Conservation (phyloP, 2,113 vertebrate species). For the Capricornis sumatraensis region DNA sequence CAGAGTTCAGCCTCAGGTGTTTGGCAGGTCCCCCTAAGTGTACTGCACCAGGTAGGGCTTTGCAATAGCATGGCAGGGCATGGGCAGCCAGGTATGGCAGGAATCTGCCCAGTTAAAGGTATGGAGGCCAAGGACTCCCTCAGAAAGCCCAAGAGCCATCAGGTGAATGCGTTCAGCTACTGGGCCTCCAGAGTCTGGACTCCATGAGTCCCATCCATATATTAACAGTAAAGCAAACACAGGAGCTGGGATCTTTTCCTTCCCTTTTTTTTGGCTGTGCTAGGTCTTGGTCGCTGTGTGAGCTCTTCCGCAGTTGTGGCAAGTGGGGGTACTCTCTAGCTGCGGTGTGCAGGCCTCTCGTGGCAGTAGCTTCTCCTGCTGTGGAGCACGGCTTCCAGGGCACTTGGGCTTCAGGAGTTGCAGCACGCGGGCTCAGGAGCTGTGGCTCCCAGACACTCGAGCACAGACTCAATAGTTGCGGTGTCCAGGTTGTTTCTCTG, state of each 20-base stretch:
- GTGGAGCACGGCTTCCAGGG: background rate
- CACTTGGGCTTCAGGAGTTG: background rate
- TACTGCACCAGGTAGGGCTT: background rate
- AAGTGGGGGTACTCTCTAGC: background rate
- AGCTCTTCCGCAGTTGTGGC: background rate
- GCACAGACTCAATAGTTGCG: background rate
- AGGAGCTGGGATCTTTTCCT: background rate
- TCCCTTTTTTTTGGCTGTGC: background rate
- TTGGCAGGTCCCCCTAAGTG: background rate
- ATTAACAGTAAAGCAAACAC: background rate
- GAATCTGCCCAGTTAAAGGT: background rate
- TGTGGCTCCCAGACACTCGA: background rate
- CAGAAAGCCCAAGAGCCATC: background rate
- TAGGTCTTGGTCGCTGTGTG: background rate
- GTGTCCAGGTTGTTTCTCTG: background rate
- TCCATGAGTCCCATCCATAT: fast-evolving
- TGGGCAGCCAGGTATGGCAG: background rate
- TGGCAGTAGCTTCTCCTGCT: background rate
- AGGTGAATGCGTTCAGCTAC: background rate
- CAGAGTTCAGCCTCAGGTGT: background rate
- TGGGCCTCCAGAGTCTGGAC: background rate
- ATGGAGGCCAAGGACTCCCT: background rate
- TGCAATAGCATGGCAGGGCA: background rate
- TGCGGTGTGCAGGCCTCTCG: background rate
- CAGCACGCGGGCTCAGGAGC: background rate